Conservation (phyloP, 2,113 vertebrate species). For the Saccopteryx bilineata region DNA sequence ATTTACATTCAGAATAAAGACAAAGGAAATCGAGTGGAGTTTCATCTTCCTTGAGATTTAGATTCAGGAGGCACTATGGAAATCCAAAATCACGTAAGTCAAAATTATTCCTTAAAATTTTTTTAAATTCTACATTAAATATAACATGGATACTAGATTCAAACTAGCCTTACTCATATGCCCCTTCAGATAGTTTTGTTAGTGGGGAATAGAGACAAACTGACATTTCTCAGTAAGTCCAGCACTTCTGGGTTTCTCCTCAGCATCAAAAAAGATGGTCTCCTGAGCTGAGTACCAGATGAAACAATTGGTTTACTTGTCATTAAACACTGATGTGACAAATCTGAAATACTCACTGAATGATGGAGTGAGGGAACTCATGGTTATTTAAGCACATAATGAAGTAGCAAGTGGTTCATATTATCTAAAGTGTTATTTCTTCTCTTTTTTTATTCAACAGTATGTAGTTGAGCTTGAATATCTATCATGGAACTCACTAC, state of each 20-base stretch:
- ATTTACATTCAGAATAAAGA: constrained; percentile 25
- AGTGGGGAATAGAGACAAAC: neutral
- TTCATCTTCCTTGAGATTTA: neutral
- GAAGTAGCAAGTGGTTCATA: neutral
- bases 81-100: constrained; percentile 44
- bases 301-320: neutral
- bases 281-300: neutral
- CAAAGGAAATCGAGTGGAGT: neutral
- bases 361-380: neutral
- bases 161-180: constrained; percentile 2
- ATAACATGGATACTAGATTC: neutral
- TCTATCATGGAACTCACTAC: neutral
- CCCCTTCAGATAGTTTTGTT: neutral
- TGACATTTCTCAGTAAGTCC: neutral
- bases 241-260: neutral
- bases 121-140: neutral
- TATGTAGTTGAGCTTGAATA: neutral
- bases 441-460: neutral
- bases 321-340: neutral
- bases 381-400: neutral
- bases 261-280: neutral
- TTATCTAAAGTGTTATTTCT: neutral
- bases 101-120: constrained; percentile 57
- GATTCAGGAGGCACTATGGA: neutral
- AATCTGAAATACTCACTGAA: neutral